Evolutionary conservation across 1,140 invertebrate genomes (phyloP).

Genomic region (Zaprionus africanus): DNA sequence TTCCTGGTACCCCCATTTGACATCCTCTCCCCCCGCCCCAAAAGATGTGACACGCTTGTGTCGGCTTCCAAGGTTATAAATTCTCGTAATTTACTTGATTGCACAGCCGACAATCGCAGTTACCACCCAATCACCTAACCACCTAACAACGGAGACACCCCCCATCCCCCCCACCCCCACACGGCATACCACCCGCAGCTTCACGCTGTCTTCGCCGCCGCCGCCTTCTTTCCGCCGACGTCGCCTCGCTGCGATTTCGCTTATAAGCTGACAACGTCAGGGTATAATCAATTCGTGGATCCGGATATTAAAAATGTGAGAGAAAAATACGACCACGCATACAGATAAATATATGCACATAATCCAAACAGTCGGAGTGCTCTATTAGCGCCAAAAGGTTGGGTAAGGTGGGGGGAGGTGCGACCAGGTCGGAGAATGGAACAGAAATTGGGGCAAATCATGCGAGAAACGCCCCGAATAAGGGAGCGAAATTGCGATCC

Average conservation of each 20-base stretch:
- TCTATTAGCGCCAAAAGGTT: background rate
- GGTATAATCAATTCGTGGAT: slow-evolving; percentile 7
- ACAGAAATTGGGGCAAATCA: background rate
- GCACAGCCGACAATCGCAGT: slow-evolving; percentile 49
- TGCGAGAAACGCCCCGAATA: background rate
- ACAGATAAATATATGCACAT: slow-evolving; percentile 12
- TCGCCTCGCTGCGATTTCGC: background rate
- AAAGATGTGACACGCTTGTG: slow-evolving; percentile 15
- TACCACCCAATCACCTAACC: slow-evolving; percentile 31
- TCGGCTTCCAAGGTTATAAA: slow-evolving; percentile 53
- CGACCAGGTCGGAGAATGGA: background rate
- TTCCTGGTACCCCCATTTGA: background rate
- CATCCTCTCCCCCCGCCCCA: background rate
- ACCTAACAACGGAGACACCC: background rate
- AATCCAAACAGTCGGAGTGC: slow-evolving; percentile 6
- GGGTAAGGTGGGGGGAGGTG: background rate
- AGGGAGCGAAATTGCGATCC: background rate
- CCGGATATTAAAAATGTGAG: slow-evolving; percentile 11
- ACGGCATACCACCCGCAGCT: background rate
- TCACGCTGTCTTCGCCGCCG: background rate
- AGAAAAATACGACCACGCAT: slow-evolving; percentile 8
- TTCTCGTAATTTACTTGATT: slow-evolving; percentile 72
- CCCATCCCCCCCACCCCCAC: background rate
- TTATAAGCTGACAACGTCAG: slow-evolving; percentile 10
- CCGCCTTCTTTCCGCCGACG: background rate